A percentile compares a stretch with the other conserved stretches of the same genome.
These are phyloP conservation scores for Chloropsis hardwickii DNA, from an alignment of 2,113 vertebrate genomes.

Conservation along the genomic window DNA sequence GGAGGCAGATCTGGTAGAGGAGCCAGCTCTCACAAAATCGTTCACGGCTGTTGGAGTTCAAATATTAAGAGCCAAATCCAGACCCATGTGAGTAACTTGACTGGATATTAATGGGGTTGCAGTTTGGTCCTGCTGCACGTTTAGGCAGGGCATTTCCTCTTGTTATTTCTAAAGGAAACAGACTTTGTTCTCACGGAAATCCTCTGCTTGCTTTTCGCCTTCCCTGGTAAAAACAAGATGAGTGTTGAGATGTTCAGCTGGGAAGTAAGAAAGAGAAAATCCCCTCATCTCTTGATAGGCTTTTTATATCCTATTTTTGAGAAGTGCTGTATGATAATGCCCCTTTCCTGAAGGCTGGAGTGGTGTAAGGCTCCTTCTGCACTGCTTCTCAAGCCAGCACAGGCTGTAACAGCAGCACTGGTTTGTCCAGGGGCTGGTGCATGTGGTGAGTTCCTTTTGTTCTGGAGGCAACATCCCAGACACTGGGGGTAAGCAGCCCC, in stretches of 20 bases:
- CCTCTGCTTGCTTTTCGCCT: constrained; percentile 77
- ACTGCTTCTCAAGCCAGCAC: not conserved
- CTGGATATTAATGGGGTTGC: not conserved
- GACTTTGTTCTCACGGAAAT: constrained; percentile 80
- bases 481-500: not conserved
- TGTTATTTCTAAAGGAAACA: constrained; percentile 87
- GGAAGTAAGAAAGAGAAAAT: constrained; percentile 20
- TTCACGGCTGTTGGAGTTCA: not conserved
- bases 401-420: not conserved
- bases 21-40: not conserved
- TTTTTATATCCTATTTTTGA: not conserved
- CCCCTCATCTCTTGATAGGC: not conserved
- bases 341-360: not conserved
- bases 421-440: not conserved
- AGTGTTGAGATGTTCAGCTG: not conserved
- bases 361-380: not conserved
- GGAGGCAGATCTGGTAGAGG: not conserved
- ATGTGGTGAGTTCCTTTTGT: not conserved
- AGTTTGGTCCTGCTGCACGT: constrained; percentile 5
- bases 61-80: not conserved
- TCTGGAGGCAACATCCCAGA: not conserved
- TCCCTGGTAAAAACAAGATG: constrained; percentile 48
- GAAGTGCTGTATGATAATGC: not conserved
- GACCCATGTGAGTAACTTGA: not conserved
- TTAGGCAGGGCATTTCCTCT: constrained; percentile 83